These are phyloP conservation scores for Dasysyrphus albostriatus DNA, from an alignment of 2,888 invertebrate species.

Conservation along the genomic window DNA sequence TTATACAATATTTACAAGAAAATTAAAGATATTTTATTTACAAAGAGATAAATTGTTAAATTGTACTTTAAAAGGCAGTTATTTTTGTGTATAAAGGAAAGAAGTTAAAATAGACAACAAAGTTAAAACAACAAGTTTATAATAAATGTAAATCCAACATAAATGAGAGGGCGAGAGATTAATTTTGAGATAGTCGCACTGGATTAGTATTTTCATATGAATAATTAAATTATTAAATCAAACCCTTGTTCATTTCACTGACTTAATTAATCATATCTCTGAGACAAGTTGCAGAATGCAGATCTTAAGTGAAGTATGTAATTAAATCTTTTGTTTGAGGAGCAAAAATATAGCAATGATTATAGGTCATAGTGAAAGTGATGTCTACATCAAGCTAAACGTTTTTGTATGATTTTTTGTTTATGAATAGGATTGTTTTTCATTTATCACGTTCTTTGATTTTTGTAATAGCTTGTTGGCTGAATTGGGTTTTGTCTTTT, in stretches of 20 bases:
- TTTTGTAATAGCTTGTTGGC: not conserved
- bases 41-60: constrained; percentile 4
- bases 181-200: constrained; percentile 2
- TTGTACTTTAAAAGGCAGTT: constrained; percentile 69
- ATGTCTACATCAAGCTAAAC: not conserved
- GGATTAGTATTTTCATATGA: constrained; percentile 7
- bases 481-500: no score
- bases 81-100: not conserved
- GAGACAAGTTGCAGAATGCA: no score
- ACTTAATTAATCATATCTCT: constrained; percentile 11
- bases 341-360: not conserved
- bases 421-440: not conserved
- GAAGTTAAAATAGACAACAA: not conserved
- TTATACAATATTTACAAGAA: constrained; percentile 48
- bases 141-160: not conserved
- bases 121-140: constrained; percentile 19
- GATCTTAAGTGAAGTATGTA: constrained; percentile 12
- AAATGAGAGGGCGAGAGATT: not conserved
- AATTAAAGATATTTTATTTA: constrained; percentile 18
- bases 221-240: not conserved
- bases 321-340: not conserved
- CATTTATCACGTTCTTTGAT: not conserved
- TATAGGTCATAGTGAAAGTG: not conserved
- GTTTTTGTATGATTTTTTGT: not conserved
- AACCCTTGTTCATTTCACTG: not conserved